Percentiles rank a stretch among this genome's conserved stretches.
phyloP scores from a whole-genome alignment of 1,140 invertebrate genomes.

The Phocides pigmalion region DNA sequence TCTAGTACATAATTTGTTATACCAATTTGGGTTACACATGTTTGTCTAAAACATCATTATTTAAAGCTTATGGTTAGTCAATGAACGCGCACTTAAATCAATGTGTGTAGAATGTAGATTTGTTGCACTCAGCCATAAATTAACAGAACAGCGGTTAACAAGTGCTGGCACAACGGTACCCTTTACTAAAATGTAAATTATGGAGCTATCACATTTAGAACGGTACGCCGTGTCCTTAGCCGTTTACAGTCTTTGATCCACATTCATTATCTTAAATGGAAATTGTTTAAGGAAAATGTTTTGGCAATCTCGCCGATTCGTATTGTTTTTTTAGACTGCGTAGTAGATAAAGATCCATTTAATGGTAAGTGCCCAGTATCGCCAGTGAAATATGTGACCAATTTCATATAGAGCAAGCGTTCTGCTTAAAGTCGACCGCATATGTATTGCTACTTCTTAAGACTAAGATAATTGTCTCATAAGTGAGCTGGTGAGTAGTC shows the following conservation, averaged over 20 bases:
- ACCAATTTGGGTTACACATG: background rate
- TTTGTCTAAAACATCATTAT: constrained; percentile 7
- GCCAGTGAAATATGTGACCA: no score
- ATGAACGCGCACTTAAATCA: constrained; percentile 18
- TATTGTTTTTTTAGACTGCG: no score
- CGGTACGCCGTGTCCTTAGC: constrained; percentile 27
- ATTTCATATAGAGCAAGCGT: no score
- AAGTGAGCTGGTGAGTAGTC: no score
- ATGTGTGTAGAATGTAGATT: constrained; percentile 23
- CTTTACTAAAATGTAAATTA: constrained; percentile 39
- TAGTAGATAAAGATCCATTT: no score
- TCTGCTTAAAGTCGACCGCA: no score
- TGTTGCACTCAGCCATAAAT: constrained; percentile 29
- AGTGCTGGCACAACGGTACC: constrained; percentile 30
- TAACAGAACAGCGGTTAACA: constrained; percentile 30
- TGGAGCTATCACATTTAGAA: constrained; percentile 45
- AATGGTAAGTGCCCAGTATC: no score
- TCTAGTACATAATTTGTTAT: no score
- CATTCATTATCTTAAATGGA: constrained; percentile 13
- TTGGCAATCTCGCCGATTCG: background rate
- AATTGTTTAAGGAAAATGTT: background rate
- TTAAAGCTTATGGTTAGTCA: constrained; percentile 20
- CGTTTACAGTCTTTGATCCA: constrained; percentile 18
- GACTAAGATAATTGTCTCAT: no score
- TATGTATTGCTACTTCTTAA: no score